Percentiles rank a stretch among this genome's conserved stretches.
Evolutionary conservation across 2,113 vertebrate species (phyloP).

Genomic region (Lota lota): DNA sequence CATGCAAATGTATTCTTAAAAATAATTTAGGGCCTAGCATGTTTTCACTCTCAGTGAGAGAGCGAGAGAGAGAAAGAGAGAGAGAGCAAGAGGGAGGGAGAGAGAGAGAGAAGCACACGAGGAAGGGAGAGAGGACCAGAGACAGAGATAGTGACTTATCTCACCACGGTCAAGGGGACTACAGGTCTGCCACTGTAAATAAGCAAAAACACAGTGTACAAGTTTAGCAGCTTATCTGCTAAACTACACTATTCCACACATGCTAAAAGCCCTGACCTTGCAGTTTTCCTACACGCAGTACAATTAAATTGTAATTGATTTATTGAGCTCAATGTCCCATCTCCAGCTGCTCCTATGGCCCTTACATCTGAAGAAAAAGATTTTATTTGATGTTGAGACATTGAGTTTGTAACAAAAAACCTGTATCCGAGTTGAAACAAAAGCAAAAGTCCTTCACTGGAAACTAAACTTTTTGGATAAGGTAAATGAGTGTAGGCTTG

Average conservation of each 20-base stretch:
- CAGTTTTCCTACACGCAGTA: constrained; percentile 36
- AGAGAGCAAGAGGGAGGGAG: too few relatives aligned
- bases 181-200: constrained; percentile 46
- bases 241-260: constrained; percentile 43
- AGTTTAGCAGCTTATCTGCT: constrained; percentile 27
- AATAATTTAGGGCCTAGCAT: too few relatives aligned
- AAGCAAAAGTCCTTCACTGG: too few relatives aligned
- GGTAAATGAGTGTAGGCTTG: too few relatives aligned
- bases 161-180: constrained; percentile 35
- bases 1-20: too few relatives aligned
- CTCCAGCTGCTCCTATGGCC: constrained; percentile 15
- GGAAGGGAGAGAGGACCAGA: too few relatives aligned
- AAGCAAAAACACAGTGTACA: constrained; percentile 28
- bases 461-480: too few relatives aligned
- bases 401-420: too few relatives aligned
- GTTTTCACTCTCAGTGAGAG: too few relatives aligned
- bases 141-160: constrained; percentile 22
- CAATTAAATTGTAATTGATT: constrained; percentile 60
- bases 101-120: too few relatives aligned
- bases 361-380: constrained; percentile 19
- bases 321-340: constrained; percentile 38
- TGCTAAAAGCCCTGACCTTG: constrained; percentile 49
- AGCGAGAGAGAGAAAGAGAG: too few relatives aligned
- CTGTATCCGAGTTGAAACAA: too few relatives aligned
- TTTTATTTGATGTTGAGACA: neutral